Evolutionary conservation across 2,113 vertebrate genomes (phyloP).

Genomic region (Plecturocebus donacophilus): DNA sequence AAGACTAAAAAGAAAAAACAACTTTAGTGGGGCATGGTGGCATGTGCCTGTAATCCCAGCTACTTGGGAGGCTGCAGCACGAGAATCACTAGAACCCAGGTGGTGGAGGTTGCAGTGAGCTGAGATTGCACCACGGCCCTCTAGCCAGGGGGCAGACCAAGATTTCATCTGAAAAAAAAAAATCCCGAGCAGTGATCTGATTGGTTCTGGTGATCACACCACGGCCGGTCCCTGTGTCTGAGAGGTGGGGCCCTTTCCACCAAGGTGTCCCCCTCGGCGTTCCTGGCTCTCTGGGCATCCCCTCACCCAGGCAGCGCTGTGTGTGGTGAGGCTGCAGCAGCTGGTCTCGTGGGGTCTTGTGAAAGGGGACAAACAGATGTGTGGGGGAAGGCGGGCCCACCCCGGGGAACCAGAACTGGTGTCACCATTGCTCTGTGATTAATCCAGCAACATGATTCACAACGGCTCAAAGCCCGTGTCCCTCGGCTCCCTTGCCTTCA

Average conservation of each 20-base stretch:
- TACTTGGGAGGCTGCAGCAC: too few relatives aligned
- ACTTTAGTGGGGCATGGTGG: too few relatives aligned
- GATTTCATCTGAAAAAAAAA: not conserved
- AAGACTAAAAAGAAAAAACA: too few relatives aligned
- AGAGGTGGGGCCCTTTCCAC: not conserved
- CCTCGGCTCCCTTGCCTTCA: not conserved
- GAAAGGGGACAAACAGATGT: not conserved
- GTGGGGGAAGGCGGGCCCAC: too few relatives aligned
- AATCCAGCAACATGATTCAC: not conserved
- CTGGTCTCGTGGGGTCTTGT: not conserved
- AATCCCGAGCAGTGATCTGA: not conserved
- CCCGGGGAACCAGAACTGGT: not conserved
- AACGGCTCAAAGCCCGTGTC: rapidly evolving
- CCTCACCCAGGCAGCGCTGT: not conserved
- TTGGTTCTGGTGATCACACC: not conserved
- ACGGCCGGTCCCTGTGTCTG: not conserved
- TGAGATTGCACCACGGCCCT: too few relatives aligned
- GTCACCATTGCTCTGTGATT: not conserved
- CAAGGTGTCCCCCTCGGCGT: rapidly evolving
- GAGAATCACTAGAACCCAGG: too few relatives aligned
- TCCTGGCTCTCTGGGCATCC: not conserved
- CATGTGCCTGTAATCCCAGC: too few relatives aligned
- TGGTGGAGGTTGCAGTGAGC: too few relatives aligned
- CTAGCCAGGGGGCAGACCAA: too few relatives aligned
- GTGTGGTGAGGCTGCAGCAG: too few relatives aligned